Base-by-base conservation (phyloP, 2,113 vertebrate genomes). In the Vidua macroura region DNA sequence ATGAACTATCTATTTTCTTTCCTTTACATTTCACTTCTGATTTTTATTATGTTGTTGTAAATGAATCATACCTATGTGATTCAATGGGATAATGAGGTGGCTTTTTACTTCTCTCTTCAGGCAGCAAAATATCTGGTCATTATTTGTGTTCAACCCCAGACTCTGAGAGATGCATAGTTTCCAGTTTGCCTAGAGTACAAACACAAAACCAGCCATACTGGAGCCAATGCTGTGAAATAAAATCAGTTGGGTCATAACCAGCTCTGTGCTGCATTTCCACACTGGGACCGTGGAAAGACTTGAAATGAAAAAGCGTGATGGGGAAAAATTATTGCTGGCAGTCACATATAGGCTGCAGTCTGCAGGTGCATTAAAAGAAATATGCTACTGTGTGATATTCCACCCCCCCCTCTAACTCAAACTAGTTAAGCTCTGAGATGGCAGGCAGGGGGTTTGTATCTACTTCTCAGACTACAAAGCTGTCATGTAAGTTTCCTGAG, bases 401-500 rank as follows among this genome's bases (percentile, higher is more conserved):
- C 16, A n/a, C 4, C 9, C 20, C 23, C 2, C 6, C 16, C 39
- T 85, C 78, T 76, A 77, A 53, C 60, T 88, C 75, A 68, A 66
- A 85, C 22, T 41, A 72, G 46, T 67, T 93, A 70, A 95, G 21
- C 41, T 93, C 53, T 13, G 46, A 95, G 63, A 74, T 91, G 48
- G n/a, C 93, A 60, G 68, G 68, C 74, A 81, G 90, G 88, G 73
- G 31, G 69, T 86, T 93, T 53, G 59, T 46, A 49, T 24, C 56
- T 52, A 25, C 63, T 77, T 55, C 91, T 79, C 51, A 72, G 83
- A 83, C 56, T 94, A 83, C 56, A 87, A 83, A 97, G 73, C 33
- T 93, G 86, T 96, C 92, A 92, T 15, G 30, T 75, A 62, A 43
- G 16, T 96, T 97, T 98, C 89, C 85, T 86, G 63, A 64, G 66